Evolutionary conservation across 1,140 invertebrate species (phyloP), one percentile per base, ranked within the genome.

Genomic region (Onthophagus taurus): DNA sequence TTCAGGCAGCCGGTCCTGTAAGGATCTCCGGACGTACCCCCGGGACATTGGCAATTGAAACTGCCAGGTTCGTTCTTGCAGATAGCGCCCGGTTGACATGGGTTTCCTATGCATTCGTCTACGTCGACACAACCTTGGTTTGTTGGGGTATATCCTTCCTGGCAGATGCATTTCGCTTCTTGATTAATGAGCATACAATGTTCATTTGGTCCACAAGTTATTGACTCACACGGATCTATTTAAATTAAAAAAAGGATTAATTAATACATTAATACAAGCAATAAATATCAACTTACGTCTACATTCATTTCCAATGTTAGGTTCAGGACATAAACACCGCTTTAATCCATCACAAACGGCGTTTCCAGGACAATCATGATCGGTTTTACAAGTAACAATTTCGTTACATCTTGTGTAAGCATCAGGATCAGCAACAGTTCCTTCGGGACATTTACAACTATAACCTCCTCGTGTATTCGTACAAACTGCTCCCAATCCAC

Each of bases 241-340:
- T 59, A 49, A 41, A 38, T 31, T 9, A 29, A 11, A 6, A 3
- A 2, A 33, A 2, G 13, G 2, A 14, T 11, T 13, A 16, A 33
- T 13, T 16, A 37, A 19, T 37, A 11, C n/a, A 1, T 21, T 16
- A 13, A 16, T 19, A 18, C 2, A 37, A 16, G 8, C 17, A 21
- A 23, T 3, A 41, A 20, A 19, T 11, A 47, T 18, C 42, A 44
- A 76, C 83, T 80, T 76, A 89, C 85, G 88, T 70, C 88, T 78
- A 53, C 89, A 94, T 61, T 91, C 86, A 50, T 89, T 87, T 54
- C 89, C 89, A 54, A 90, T 72, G 58, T 92, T 92, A 0, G 89
- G 89, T 55, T 89, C 85, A 2, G 87, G 89, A 61, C 89, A 93
- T 13, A 89, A 64, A 59, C 89, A 94, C 51, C 82, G 75, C 44